A percentile compares a stretch with the other conserved stretches of the same genome.
Evolutionary conservation across 2,113 vertebrate species (phyloP).

Genomic region (Dascyllus trimaculatus): DNA sequence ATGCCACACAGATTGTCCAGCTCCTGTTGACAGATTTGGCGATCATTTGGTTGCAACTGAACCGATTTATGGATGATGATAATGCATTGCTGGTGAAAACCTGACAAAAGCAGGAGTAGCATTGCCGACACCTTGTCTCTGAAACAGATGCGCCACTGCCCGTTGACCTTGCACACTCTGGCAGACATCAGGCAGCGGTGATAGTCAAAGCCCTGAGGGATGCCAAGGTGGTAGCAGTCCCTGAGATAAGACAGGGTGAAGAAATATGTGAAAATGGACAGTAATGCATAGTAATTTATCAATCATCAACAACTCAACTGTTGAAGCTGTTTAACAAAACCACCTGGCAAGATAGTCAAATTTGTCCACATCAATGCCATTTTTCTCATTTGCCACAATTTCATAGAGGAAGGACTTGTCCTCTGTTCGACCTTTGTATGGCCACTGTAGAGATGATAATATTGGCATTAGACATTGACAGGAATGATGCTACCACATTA

Average conservation of each 20-base stretch:
- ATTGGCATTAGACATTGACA: not conserved
- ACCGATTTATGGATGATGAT: no score
- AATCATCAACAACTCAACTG: no score
- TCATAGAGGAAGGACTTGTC: constrained; percentile 94
- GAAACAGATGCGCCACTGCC: constrained; percentile 86
- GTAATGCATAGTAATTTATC: no score
- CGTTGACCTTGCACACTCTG: constrained; percentile 86
- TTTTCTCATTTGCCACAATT: constrained; percentile 92
- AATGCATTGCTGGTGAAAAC: no score
- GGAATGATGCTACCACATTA: rapidly evolving
- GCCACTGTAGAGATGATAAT: constrained; percentile 80
- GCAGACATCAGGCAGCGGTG: constrained; percentile 88
- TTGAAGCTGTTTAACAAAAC: not conserved
- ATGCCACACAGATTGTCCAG: constrained; percentile 91
- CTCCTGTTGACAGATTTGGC: constrained; percentile 81
- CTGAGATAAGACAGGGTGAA: constrained; percentile 71
- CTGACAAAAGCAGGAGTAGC: not conserved
- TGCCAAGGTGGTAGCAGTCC: constrained; percentile 93
- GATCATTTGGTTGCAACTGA: not conserved
- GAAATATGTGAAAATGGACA: not conserved
- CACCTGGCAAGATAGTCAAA: constrained; percentile 97
- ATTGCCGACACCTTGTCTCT: constrained; percentile 89
- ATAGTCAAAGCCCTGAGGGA: constrained; percentile 90
- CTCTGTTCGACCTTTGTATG: constrained; percentile 83
- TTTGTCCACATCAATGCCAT: constrained; percentile 94